A percentile compares a stretch with the other conserved stretches of the same genome.
phyloP scores from a whole-genome alignment of 1,140 invertebrate species.

The Drosophila carrolli region DNA sequence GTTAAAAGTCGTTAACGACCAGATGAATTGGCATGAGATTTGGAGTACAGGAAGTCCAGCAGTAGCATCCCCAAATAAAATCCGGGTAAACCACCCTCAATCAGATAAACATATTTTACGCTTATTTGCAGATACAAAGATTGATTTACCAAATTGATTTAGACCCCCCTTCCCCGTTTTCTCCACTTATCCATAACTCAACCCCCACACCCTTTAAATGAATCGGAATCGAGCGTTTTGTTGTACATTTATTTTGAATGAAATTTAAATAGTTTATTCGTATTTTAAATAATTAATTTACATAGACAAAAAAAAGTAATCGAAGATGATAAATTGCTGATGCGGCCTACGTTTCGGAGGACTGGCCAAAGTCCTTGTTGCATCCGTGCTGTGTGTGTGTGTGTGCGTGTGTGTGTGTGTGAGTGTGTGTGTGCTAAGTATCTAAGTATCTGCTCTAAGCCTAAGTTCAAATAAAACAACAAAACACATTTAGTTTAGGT shows the following conservation, averaged over 20 bases:
- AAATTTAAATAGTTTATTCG: conserved; percentile 73
- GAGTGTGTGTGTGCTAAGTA: conserved; percentile 37
- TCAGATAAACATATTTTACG: conserved; percentile 62
- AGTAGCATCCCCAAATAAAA: conserved; percentile 42
- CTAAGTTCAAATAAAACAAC: conserved; percentile 54
- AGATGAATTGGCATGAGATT: conserved; percentile 8
- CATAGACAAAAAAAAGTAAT: conserved; percentile 64
- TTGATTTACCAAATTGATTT: conserved; percentile 43
- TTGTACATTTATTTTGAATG: conserved; percentile 78
- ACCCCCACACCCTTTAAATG: not conserved
- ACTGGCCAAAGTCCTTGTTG: conserved; percentile 15
- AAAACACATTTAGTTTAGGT: conserved; percentile 48
- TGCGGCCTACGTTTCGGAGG: conserved; percentile 17
- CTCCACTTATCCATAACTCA: not conserved
- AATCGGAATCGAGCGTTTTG: conserved; percentile 27
- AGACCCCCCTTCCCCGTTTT: not conserved
- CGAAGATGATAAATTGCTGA: conserved; percentile 52
- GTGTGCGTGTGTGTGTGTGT: conserved; percentile 7
- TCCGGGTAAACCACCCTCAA: conserved; percentile 24
- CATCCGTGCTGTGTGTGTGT: conserved; percentile 5
- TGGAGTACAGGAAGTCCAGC: conserved; percentile 8
- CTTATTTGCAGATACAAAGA: conserved; percentile 48
- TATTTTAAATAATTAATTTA: conserved; percentile 76
- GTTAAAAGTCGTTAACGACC: conserved; percentile 68
- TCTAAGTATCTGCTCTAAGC: conserved; percentile 53